Conservation (phyloP, 1,140 invertebrate genomes). For the Goniozus legneri region DNA sequence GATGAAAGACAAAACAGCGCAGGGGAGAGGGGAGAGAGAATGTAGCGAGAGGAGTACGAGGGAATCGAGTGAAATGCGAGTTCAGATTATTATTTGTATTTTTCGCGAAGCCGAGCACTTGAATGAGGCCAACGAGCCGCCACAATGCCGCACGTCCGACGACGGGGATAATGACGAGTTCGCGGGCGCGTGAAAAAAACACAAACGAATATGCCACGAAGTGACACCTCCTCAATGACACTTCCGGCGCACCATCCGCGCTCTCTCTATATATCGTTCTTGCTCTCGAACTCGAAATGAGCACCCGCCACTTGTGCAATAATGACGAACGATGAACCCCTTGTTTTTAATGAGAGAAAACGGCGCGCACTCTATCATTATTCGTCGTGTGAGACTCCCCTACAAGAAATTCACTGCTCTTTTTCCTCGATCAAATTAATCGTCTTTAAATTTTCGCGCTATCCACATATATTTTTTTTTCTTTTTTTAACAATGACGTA, state of each 20-base stretch:
- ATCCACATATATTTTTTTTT: too few species aligned
- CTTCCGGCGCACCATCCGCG: slow-evolving; percentile 29
- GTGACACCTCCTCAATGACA: slow-evolving; percentile 56
- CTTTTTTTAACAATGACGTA: too few species aligned
- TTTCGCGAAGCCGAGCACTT: slow-evolving; percentile 34
- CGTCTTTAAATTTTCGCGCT: too few species aligned
- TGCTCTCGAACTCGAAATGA: background rate
- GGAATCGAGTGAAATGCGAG: slow-evolving; percentile 9
- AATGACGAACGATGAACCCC: slow-evolving; percentile 49
- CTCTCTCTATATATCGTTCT: background rate
- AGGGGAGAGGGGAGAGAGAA: slow-evolving; percentile 1
- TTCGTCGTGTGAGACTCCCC: too few species aligned
- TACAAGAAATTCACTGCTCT: too few species aligned
- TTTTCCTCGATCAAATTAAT: too few species aligned
- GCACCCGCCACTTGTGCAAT: slow-evolving; percentile 43
- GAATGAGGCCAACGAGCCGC: slow-evolving; percentile 42
- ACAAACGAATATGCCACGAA: slow-evolving; percentile 56
- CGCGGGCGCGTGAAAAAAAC: slow-evolving; percentile 44
- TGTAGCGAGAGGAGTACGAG: background rate
- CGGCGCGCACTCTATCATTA: too few species aligned
- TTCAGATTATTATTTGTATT: slow-evolving; percentile 52
- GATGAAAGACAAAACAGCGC: slow-evolving; percentile 8
- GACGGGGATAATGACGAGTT: slow-evolving; percentile 50
- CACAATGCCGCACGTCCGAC: slow-evolving; percentile 40
- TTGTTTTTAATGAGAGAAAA: slow-evolving; percentile 53